These are phyloP conservation scores for Cataglyphis livida DNA, from an alignment of 2,888 invertebrate genomes.

Conservation along the genomic window DNA sequence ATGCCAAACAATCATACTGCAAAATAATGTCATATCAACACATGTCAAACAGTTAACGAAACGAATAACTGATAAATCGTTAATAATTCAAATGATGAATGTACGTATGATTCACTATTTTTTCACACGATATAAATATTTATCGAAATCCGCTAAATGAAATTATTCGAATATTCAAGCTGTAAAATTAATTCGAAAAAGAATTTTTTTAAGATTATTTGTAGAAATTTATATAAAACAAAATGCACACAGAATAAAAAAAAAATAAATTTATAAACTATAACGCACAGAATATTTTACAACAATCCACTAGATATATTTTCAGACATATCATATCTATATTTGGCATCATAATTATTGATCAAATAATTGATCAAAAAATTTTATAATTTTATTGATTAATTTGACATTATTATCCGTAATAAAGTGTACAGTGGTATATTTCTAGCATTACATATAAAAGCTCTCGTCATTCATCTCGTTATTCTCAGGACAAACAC, in stretches of 20 bases:
- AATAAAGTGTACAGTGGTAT: background rate
- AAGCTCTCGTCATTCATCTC: background rate
- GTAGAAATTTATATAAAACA: background rate
- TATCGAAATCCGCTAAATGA: background rate
- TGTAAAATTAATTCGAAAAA: background rate
- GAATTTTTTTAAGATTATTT: background rate
- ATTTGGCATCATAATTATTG: background rate
- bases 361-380: background rate
- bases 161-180: background rate
- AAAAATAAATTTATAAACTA: background rate
- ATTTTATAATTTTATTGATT: background rate
- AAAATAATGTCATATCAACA: background rate
- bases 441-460: background rate
- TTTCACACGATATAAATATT: background rate
- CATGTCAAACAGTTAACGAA: background rate
- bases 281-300: background rate
- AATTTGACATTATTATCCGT: background rate
- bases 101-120: background rate
- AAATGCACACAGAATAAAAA: background rate
- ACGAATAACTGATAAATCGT: background rate
- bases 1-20: background rate
- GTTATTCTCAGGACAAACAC: background rate
- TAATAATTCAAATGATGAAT: background rate
- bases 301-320: background rate
- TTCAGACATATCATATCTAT: background rate